Evolutionary conservation across 2,888 invertebrate genomes (phyloP).

Genomic region (Therioaphis trifolii): DNA sequence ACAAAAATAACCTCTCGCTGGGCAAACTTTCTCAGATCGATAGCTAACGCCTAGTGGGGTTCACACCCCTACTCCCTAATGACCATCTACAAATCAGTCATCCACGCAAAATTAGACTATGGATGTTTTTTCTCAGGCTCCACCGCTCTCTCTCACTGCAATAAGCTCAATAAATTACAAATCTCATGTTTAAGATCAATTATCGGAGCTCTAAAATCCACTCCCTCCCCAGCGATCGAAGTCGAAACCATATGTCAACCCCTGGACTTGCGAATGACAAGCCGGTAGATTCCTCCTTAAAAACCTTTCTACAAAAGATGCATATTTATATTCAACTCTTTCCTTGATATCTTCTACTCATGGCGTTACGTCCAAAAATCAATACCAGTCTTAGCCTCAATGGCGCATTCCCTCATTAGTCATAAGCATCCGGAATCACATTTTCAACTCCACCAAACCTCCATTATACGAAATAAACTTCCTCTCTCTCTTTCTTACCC

Average conservation of each 20-base stretch:
- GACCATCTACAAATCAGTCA: neutral
- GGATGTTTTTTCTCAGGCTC: neutral
- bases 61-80: neutral
- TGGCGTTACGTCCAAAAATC: too few relatives aligned
- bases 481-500: neutral
- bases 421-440: too few relatives aligned
- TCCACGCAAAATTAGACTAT: neutral
- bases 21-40: neutral
- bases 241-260: slow-evolving; percentile 16
- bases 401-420: too few relatives aligned
- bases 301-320: too few relatives aligned
- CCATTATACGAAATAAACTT: slow-evolving; percentile 15
- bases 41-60: neutral
- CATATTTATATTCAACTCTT: neutral
- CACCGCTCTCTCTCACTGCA: neutral
- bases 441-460: neutral
- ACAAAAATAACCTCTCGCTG: neutral
- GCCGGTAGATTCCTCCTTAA: too few relatives aligned
- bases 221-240: neutral
- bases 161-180: slow-evolving; percentile 1
- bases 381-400: neutral
- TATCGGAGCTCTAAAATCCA: neutral
- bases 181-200: neutral
- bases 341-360: neutral
- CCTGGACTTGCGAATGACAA: neutral